Base-by-base conservation (phyloP, 1,140 invertebrate species). In the Helicoverpa zea region DNA sequence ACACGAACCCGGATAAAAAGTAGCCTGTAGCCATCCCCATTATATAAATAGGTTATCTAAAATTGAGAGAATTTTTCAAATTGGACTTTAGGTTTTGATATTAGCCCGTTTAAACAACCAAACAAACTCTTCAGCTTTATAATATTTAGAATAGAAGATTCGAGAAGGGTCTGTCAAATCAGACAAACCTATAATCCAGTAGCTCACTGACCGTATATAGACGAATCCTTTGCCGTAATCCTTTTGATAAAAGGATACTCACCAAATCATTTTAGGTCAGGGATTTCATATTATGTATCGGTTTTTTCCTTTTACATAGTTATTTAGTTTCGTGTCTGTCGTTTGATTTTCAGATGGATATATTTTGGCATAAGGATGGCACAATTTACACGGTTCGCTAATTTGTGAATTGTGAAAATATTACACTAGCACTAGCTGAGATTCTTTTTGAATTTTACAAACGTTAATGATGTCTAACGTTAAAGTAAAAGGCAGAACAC, bases 201-300 rank as follows among this genome's bases (percentile, higher is more conserved):
- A 23, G 56, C 59, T 63, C 35, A 29, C 56, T 63, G 58, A 76
- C 74, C 35, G 72, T 59, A 35, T 49, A 63, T 58, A 14, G 47
- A 49, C 56, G 59, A 76, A 52, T 76, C 58, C 59, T 63, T 63
- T 70, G 66, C 11, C 74, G 13, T 76, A 76, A 76, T 59, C 74
- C 74, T 29, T 51, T 76, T 76, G 74, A 76, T 76, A 76, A 76
- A 76, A 76, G 59, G 58, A 76, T 76, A 76, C 59, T 76, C 29
- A 52, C 58, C 74, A 61, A 76, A 76, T 76, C 59, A 76, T 76
- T 76, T 63, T 76, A 76, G 74, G 74, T 76, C 74, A 76, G 52
- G 74, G 74, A 51, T 70, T 14, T 63, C 23, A 66, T 49, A 43
- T 9, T 58, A 51, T 59, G 35, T 51, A 63, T 64, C n/a, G 43